Evolutionary conservation across 2,113 vertebrate genomes (phyloP).

Genomic region (Peucedramus taeniatus): DNA sequence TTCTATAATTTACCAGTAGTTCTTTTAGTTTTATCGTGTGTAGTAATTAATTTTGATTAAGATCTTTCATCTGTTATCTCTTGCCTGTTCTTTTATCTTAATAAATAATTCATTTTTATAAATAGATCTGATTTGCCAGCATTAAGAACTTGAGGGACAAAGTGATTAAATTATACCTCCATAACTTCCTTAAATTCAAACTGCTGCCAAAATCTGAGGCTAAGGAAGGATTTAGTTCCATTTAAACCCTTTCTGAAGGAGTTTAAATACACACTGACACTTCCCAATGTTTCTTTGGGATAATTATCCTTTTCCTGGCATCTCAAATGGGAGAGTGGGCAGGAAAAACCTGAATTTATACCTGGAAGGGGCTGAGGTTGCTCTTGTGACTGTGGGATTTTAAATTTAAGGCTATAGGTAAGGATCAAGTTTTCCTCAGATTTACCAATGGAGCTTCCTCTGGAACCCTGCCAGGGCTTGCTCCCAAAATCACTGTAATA

Average conservation of each 20-base stretch:
- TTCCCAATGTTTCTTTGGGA: not conserved
- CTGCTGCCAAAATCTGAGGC: not conserved
- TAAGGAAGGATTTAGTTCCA: not conserved
- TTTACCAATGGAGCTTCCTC: not conserved
- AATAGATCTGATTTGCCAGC: not conserved
- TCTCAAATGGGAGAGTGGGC: not conserved
- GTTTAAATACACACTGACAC: not conserved
- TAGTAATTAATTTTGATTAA: not conserved
- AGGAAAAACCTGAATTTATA: not conserved
- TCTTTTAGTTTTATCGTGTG: not conserved
- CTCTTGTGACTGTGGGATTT: not conserved
- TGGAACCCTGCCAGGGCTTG: not conserved
- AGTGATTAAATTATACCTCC: not conserved
- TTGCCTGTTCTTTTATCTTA: not conserved
- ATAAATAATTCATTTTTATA: not conserved
- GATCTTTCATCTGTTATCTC: not conserved
- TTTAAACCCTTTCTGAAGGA: not conserved
- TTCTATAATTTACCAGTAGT: not conserved
- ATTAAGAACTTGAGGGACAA: not conserved
- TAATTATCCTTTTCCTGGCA: not conserved
- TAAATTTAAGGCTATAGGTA: not conserved
- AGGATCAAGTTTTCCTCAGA: not conserved
- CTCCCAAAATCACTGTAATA: not conserved
- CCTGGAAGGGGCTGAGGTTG: not conserved
- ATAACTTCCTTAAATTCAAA: not conserved